phyloP scores from a whole-genome alignment of 1,140 invertebrate genomes.

The Rhopalosiphum padi region DNA sequence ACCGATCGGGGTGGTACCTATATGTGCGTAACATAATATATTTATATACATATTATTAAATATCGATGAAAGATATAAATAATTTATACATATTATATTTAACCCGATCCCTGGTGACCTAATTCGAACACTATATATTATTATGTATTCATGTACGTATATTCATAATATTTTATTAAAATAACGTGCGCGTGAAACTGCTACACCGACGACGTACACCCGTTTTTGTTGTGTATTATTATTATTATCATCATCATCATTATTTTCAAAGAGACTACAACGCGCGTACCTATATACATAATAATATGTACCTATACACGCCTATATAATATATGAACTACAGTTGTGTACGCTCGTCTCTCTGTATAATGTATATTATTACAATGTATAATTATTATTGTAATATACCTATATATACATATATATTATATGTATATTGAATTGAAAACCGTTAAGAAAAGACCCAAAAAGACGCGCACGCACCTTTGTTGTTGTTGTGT shows the following conservation, averaged over 20 bases:
- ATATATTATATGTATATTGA: neutral
- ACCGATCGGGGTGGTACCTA: neutral
- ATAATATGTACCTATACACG: neutral
- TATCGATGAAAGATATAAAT: neutral
- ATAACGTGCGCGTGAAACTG: neutral
- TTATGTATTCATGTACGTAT: too few relatives aligned
- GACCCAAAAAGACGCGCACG: too few relatives aligned
- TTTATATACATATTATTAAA: neutral
- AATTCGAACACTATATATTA: neutral
- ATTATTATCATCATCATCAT: neutral
- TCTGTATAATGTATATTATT: neutral
- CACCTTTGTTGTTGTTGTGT: neutral
- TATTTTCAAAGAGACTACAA: neutral
- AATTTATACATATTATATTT: neutral
- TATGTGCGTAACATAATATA: neutral
- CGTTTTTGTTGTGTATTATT: neutral
- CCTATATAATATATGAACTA: neutral
- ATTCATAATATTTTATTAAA: neutral
- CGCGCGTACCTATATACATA: neutral
- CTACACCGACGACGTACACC: neutral
- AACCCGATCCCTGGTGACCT: neutral
- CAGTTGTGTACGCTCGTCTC: neutral
- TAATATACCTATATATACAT: neutral
- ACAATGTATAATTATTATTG: slow-evolving; percentile 8
- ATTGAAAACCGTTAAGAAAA: slow-evolving; percentile 33